Evolutionary conservation across 1,140 invertebrate genomes (phyloP).

Genomic region (Dermatophagoides farinae): DNA sequence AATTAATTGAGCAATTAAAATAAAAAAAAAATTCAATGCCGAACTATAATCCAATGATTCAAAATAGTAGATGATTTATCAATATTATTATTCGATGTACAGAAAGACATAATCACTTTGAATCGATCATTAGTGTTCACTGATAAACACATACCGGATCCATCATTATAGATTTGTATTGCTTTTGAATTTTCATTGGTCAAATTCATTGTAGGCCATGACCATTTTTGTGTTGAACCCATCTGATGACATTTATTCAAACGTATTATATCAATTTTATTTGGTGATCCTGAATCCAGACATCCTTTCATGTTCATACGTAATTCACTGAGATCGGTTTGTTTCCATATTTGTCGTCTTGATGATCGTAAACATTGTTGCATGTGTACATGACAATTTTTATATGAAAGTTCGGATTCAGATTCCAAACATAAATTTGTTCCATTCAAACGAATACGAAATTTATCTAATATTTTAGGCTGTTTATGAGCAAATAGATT

Average conservation of each 20-base stretch:
- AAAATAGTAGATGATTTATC: no score
- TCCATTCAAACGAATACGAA: constrained; percentile 42
- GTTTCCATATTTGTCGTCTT: constrained; percentile 56
- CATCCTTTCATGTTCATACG: constrained; percentile 62
- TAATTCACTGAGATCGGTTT: constrained; percentile 64
- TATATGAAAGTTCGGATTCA: constrained; percentile 52
- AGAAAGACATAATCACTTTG: background rate
- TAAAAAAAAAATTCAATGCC: no score
- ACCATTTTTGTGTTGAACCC: constrained; percentile 69
- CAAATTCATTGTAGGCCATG: background rate
- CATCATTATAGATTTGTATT: constrained; percentile 61
- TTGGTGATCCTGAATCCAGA: constrained; percentile 44
- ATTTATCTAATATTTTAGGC: constrained; percentile 14
- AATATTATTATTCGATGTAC: no score
- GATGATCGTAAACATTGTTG: constrained; percentile 38
- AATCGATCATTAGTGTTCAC: background rate
- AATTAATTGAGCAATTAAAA: no score
- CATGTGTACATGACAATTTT: constrained; percentile 46
- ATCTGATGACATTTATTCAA: constrained; percentile 79
- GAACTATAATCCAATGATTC: no score
- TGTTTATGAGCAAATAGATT: background rate
- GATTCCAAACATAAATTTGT: constrained; percentile 52
- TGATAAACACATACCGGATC: constrained; percentile 55
- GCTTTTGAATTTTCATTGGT: constrained; percentile 30
- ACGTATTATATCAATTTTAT: constrained; percentile 28